These are phyloP conservation scores for Elaeidobius kamerunicus DNA, from an alignment of 2,888 invertebrate genomes.

Conservation along the genomic window DNA sequence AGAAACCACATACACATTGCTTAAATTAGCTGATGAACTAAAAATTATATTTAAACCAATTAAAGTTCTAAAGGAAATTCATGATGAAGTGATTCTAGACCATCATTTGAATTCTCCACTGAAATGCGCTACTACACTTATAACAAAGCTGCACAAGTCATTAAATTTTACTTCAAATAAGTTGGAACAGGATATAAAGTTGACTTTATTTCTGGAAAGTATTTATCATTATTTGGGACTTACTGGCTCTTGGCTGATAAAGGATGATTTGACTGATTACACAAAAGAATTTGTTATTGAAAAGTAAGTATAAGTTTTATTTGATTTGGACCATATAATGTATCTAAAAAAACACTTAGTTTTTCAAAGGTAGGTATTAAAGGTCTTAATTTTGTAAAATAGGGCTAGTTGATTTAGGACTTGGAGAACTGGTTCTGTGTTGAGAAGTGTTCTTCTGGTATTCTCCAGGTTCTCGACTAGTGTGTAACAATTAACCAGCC, in stretches of 20 bases:
- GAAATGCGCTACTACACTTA: conserved; percentile 38
- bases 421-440: too few relatives aligned
- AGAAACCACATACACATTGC: conserved; percentile 44
- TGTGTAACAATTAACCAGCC: too few relatives aligned
- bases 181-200: conserved; percentile 44
- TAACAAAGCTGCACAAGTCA: conserved; percentile 40
- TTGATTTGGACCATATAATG: too few relatives aligned
- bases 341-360: too few relatives aligned
- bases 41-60: conserved; percentile 40
- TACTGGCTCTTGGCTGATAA: conserved; percentile 45
- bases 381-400: neutral
- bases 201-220: conserved; percentile 45
- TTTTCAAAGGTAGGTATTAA: too few relatives aligned
- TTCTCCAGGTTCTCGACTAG: too few relatives aligned
- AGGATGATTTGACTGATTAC: conserved; percentile 43
- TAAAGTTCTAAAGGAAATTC: conserved; percentile 38
- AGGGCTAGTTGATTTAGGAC: too few relatives aligned
- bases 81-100: conserved; percentile 38
- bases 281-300: conserved; percentile 45
- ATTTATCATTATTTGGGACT: conserved; percentile 44
- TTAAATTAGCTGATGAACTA: conserved; percentile 40
- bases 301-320: conserved; percentile 16
- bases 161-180: conserved; percentile 40
- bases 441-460: too few relatives aligned
- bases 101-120: conserved; percentile 33